Base-by-base conservation (phyloP, 1,140 invertebrate genomes). In the Capitella teleta region DNA sequence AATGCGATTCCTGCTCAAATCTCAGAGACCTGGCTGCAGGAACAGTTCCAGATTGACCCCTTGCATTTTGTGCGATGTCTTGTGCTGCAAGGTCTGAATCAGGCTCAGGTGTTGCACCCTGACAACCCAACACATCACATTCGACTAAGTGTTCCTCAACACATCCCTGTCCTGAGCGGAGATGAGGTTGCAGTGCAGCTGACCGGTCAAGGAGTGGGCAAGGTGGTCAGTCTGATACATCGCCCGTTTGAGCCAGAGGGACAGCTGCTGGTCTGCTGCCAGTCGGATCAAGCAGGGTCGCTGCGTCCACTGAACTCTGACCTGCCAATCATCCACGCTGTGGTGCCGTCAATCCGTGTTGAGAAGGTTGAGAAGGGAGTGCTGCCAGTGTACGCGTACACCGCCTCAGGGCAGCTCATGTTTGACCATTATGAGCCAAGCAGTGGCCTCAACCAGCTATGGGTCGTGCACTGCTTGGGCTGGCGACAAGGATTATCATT, bases 171-270 rank as follows among this genome's bases (percentile, higher is more conserved):
- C 28, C 58, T 64, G 23, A 38, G 62, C 41, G 52, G 49, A 21
- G 66, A 68, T 53, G 56, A 59, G 38, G 64, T 67, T n/a, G 58
- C 66, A 3, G 60, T 67, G 23, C 57, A 64, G 47, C 34, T 68
- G 3, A 47, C 30, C 28, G 25, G 46, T 14, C 34, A 28, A 1
- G 41, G 46, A 23, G 49, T 32, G 24, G 66, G 66, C 1, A 42
- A 57, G 34, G 66, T 70, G 16, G 57, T 63, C 16, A 66, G 64
- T 14, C 58, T 70, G 36, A 48, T 64, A 21, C 53, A 62, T 42
- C 49, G 57, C 26, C 46, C 47, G 42, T 50, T 60, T 19, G 53
- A 68, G 38, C 53, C 51, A 18, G 53, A 49, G 19, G 48, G 58
- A 41, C 52, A 52, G 40, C 56, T 56, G 3, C 64, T 66, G 54